Evolutionary conservation across 2,113 vertebrate species (phyloP).

Genomic region (Cheilinus undulatus): DNA sequence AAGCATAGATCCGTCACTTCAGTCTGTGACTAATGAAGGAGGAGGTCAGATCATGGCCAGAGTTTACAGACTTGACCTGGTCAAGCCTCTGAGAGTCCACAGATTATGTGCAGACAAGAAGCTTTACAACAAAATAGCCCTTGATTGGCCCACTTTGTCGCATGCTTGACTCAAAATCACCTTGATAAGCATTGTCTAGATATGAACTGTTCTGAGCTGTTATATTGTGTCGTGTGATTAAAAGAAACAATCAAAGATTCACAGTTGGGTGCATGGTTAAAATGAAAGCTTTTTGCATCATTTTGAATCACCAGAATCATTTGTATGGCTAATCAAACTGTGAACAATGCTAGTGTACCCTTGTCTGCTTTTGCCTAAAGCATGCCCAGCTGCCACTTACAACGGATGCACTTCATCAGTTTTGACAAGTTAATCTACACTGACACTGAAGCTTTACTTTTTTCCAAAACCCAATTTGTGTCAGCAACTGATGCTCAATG

Average conservation of each 20-base stretch:
- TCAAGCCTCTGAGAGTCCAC: constrained; percentile 62
- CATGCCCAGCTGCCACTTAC: constrained; percentile 49
- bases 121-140: background rate
- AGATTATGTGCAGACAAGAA: constrained; percentile 16
- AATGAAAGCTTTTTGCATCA: too few relatives aligned
- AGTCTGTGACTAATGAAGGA: constrained; percentile 67
- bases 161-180: background rate
- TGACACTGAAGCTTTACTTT: constrained; percentile 52
- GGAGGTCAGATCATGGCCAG: constrained; percentile 65
- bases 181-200: constrained; percentile 5
- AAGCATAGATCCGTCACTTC: constrained; percentile 65
- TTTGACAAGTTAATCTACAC: constrained; percentile 68
- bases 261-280: background rate
- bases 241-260: background rate
- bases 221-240: background rate
- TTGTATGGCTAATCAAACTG: background rate
- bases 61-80: constrained; percentile 63
- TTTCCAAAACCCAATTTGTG: constrained; percentile 29
- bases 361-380: constrained; percentile 22
- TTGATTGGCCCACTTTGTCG: background rate
- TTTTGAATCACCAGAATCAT: background rate
- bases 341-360: background rate
- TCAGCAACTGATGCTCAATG: constrained; percentile 64
- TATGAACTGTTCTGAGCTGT: too few relatives aligned
- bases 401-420: constrained; percentile 50